Conservation (phyloP, 2,797 vertebrate genomes). For the Adrianichthys oophorus region DNA sequence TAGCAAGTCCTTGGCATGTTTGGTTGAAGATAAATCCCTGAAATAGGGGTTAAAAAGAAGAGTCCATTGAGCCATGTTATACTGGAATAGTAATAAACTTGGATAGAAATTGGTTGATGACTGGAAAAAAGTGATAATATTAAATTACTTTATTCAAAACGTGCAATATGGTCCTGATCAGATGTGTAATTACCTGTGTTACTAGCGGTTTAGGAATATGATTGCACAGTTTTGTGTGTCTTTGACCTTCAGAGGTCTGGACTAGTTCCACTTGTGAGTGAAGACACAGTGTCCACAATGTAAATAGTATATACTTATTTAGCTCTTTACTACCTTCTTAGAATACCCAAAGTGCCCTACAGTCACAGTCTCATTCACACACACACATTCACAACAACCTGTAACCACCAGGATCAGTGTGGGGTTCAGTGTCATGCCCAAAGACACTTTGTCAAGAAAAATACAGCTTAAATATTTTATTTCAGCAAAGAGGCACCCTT, state of each 20-base stretch:
- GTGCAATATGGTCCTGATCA: slow-evolving; percentile 57
- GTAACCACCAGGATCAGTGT: too few relatives aligned
- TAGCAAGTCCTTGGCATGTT: slow-evolving; percentile 64
- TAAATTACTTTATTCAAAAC: slow-evolving; percentile 65
- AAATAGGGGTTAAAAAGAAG: slow-evolving; percentile 70
- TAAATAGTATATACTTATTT: too few relatives aligned
- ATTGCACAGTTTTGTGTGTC: slow-evolving; percentile 63
- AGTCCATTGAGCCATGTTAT: slow-evolving; percentile 70
- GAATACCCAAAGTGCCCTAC: too few relatives aligned
- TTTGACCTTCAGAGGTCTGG: slow-evolving; percentile 69
- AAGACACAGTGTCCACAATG: slow-evolving; percentile 51
- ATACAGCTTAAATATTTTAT: slow-evolving; percentile 34
- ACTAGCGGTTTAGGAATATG: slow-evolving; percentile 62
- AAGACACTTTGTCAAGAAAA: slow-evolving; percentile 34
- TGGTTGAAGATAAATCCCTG: slow-evolving; percentile 70
- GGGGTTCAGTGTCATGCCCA: too few relatives aligned
- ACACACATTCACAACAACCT: too few relatives aligned
- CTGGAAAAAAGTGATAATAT: slow-evolving; percentile 30
- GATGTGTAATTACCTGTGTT: slow-evolving; percentile 57
- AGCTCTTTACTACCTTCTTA: too few relatives aligned
- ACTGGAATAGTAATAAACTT: slow-evolving; percentile 63
- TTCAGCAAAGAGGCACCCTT: slow-evolving; percentile 25
- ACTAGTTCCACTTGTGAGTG: slow-evolving; percentile 68
- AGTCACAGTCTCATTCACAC: too few relatives aligned
- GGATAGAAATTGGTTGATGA: slow-evolving; percentile 45